Conservation (phyloP, 2,797 vertebrate species). For the Rhinogobio ventralis region DNA sequence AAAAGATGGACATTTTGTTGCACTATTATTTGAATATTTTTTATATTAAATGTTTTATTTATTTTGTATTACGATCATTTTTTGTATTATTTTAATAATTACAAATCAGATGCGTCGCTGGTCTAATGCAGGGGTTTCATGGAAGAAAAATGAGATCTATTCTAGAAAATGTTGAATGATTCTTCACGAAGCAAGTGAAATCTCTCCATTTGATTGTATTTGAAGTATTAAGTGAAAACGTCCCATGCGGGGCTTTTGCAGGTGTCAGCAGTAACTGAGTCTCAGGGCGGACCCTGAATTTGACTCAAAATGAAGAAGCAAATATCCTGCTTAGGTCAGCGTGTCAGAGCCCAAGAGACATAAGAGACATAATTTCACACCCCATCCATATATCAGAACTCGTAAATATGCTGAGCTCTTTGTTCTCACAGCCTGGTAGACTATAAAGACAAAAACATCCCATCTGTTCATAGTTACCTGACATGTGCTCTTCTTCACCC, state of each 20-base stretch:
- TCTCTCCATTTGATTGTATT: constrained; percentile 13
- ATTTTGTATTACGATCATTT: background rate
- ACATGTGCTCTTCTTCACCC: constrained; percentile 7
- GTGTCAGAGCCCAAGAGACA: constrained; percentile 24
- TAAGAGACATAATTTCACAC: constrained; percentile 32
- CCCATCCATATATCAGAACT: constrained; percentile 5
- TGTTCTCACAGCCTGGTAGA: constrained; percentile 3
- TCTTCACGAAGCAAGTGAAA: constrained; percentile 2
- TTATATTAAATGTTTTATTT: background rate
- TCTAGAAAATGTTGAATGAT: constrained; percentile 14
- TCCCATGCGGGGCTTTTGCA: constrained; percentile 15
- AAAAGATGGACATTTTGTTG: background rate
- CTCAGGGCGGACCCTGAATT: background rate
- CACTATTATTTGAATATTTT: background rate
- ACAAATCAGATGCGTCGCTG: background rate
- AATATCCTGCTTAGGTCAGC: constrained; percentile 44
- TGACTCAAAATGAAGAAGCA: constrained; percentile 25
- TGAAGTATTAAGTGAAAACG: background rate
- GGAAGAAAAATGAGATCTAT: background rate
- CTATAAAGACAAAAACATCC: constrained; percentile 14
- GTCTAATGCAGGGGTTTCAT: background rate
- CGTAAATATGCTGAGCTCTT: background rate
- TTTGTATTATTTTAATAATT: background rate
- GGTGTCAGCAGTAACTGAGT: constrained; percentile 43
- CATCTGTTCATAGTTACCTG: constrained; percentile 39